These are phyloP conservation scores for Calephelis perditalis DNA, from an alignment of 2,888 invertebrate species.

Conservation along the genomic window DNA sequence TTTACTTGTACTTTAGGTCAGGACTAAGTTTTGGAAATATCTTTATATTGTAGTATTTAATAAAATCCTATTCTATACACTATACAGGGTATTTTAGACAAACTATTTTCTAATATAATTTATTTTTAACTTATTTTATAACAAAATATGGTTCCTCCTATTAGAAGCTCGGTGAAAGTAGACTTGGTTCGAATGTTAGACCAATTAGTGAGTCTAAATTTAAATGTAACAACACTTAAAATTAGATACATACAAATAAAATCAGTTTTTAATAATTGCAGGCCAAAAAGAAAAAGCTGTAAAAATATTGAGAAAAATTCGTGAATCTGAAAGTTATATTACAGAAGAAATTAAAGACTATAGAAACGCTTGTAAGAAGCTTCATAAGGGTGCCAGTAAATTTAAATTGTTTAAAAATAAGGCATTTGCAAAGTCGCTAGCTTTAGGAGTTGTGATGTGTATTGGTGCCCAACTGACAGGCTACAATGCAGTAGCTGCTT, in stretches of 20 bases:
- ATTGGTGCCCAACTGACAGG: conserved; percentile 41
- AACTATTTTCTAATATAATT: too few species aligned
- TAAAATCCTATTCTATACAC: too few species aligned
- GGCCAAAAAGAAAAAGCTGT: conserved; percentile 45
- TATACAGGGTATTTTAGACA: too few species aligned
- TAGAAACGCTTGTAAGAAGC: conserved; percentile 24
- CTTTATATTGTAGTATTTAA: too few species aligned
- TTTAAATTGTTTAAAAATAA: conserved; percentile 33
- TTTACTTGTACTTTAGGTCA: too few species aligned
- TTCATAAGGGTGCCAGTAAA: conserved; percentile 26
- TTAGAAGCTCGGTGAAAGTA: too few species aligned
- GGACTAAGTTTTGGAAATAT: too few species aligned
- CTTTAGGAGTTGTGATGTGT: conserved; percentile 33
- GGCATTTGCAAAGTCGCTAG: conserved; percentile 36
- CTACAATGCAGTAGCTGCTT: conserved; percentile 47
- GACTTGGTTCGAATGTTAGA: too few species aligned
- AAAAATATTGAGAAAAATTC: conserved; percentile 42
- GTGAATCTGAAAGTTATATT: conserved; percentile 45
- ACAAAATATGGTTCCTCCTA: too few species aligned
- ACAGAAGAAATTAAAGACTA: conserved; percentile 50
- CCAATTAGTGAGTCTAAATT: too few species aligned
- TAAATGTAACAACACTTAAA: too few species aligned
- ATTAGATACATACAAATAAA: not conserved
- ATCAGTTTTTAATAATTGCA: conserved; percentile 27
- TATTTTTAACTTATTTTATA: too few species aligned